A percentile compares a stretch with the other conserved stretches of the same genome.
Evolutionary conservation across 1,140 invertebrate genomes (phyloP).

Genomic region (Drosophila busckii): DNA sequence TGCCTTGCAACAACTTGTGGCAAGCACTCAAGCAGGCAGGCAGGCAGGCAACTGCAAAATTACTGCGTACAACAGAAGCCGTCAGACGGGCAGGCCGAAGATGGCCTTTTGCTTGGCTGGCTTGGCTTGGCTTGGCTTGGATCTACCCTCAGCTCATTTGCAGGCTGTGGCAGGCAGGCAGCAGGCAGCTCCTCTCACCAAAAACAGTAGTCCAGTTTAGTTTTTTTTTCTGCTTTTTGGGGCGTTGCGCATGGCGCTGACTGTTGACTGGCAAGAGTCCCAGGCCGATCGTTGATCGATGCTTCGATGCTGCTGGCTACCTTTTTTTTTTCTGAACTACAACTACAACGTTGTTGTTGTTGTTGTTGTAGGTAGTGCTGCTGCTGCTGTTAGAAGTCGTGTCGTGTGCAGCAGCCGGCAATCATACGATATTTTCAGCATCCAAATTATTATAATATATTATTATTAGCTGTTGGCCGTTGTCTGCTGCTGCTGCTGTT

Average conservation of each 20-base stretch:
- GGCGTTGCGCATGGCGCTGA: slow-evolving; percentile 58
- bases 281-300: slow-evolving; percentile 53
- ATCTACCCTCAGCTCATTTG: slow-evolving; percentile 44
- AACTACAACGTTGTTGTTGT: too few species aligned
- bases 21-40: background rate
- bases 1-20: background rate
- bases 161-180: too few species aligned
- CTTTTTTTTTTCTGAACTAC: slow-evolving; percentile 27
- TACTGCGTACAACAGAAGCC: slow-evolving; percentile 79
- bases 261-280: slow-evolving; percentile 3
- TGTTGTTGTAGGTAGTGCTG: slow-evolving; percentile 19
- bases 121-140: too few species aligned
- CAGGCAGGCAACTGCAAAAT: slow-evolving; percentile 57
- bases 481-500: slow-evolving; percentile 25
- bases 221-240: slow-evolving; percentile 23
- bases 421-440: slow-evolving; percentile 77
- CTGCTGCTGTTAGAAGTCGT: slow-evolving; percentile 53
- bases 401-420: slow-evolving; percentile 32
- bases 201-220: slow-evolving; percentile 49
- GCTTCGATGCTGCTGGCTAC: slow-evolving; percentile 38
- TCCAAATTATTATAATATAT: slow-evolving; percentile 79
- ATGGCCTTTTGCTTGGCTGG: slow-evolving; percentile 18
- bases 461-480: slow-evolving; percentile 68
- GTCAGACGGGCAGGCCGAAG: slow-evolving; percentile 49
- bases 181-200: slow-evolving; percentile 6